Percentiles rank a stretch among this genome's conserved stretches.
These are phyloP conservation scores for Tilapia sparmanii DNA, from an alignment of 2,113 vertebrate genomes.

Conservation along the genomic window DNA sequence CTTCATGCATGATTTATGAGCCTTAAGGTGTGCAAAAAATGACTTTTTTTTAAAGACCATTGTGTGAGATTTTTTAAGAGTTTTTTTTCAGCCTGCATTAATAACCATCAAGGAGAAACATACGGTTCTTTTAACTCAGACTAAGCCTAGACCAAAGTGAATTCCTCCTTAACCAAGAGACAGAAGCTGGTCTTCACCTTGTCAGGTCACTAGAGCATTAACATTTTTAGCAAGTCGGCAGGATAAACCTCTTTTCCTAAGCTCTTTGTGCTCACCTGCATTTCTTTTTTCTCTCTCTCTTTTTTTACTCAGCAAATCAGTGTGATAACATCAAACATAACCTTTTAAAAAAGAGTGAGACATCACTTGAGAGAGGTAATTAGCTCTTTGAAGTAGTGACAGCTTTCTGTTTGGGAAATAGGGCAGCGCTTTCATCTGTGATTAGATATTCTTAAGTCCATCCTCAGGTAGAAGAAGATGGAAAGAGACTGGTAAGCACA, in stretches of 20 bases:
- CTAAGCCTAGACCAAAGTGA: not conserved
- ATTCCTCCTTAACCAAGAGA: not conserved
- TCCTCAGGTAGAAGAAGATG: not conserved
- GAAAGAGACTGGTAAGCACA: not conserved
- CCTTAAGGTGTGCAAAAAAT: not conserved
- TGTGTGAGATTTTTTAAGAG: not conserved
- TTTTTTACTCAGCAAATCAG: not conserved
- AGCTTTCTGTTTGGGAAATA: constrained; percentile 32
- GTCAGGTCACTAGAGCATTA: not conserved
- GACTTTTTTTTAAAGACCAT: not conserved
- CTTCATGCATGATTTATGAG: constrained; percentile 44
- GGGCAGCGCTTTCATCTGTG: constrained; percentile 46
- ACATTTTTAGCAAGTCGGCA: not conserved
- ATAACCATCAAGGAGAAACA: not conserved
- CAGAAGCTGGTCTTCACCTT: not conserved
- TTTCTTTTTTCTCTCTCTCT: not conserved
- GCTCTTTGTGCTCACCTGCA: not conserved
- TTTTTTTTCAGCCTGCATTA: not conserved
- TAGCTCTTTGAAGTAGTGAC: constrained; percentile 30
- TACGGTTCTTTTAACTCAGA: not conserved
- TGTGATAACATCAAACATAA: constrained; percentile 10
- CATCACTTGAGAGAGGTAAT: constrained; percentile 13
- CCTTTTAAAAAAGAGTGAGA: constrained; percentile 15
- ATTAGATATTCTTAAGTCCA: constrained; percentile 24
- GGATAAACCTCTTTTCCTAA: not conserved